Evolutionary conservation across 2,888 invertebrate species (phyloP), one percentile per base, ranked within the genome.

Genomic region (Girardia tigrina): DNA sequence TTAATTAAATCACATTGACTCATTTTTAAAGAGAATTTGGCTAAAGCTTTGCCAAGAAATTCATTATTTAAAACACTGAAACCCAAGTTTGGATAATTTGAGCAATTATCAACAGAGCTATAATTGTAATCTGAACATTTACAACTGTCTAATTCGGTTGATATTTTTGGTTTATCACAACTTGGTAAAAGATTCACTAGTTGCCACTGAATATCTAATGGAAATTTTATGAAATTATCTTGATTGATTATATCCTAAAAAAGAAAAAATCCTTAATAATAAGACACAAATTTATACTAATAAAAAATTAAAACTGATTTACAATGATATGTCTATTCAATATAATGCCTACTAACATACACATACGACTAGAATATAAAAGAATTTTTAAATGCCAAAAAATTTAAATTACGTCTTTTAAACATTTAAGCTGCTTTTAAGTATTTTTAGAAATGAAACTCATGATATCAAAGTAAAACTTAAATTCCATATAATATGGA

Each of bases 31-130:
- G 56, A 56, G n/a, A 56, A 56, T n/a, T 56, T 56, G 2, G 56
- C 56, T 23, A 56, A 56, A 56, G 56, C 56, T 56, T 56, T 56
- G n/a, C 56, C 56, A 56, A 56, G 56, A 16, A 56, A 56, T 56
- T 56, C 56, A 56, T 56, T 56, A 56, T 56, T 56, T n/a, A 56
- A 56, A 4, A 56, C 56, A 56, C 56, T 56, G 23, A 56, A 56
- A 16, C 56, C 56, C 56, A 56, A 56, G 23, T 56, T 56, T 16
- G 56, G 56, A 56, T 8, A 56, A 16, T n/a, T 56, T 56, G n/a
- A 23, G 23, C n/a, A 56, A 56, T 56, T 56, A 56, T 56, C 56
- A 16, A 20, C 23, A 8, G 56, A 56, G n/a, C 23, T 56, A 56
- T 56, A 56, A 56, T 20, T 56, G 23, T 4, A 56, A 56, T 56